These are phyloP conservation scores for Hyles lineata DNA, from an alignment of 2,888 invertebrate species.

Conservation along the genomic window DNA sequence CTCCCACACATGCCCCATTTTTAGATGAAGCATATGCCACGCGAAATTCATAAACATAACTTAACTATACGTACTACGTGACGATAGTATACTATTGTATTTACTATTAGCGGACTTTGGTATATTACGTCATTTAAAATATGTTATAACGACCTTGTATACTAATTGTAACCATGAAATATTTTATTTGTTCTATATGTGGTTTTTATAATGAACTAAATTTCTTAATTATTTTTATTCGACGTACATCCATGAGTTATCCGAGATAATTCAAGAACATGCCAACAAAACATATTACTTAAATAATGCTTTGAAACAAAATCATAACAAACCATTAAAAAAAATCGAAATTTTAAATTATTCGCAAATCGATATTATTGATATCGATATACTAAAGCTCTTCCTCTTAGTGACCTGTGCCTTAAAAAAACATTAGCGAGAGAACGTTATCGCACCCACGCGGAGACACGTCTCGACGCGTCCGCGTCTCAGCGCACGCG, in stretches of 20 bases:
- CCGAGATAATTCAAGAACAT: no score
- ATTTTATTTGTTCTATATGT: background rate
- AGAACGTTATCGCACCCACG: conserved; percentile 53
- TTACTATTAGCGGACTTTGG: conserved; percentile 24
- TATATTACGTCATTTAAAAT: conserved; percentile 6
- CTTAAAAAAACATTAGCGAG: conserved; percentile 1
- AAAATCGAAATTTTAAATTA: background rate
- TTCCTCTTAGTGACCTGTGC: conserved; percentile 1
- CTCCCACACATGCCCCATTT: conserved; percentile 79
- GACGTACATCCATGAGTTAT: no score
- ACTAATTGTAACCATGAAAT: background rate
- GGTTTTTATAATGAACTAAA: no score
- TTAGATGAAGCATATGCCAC: conserved; percentile 69
- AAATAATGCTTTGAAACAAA: no score
- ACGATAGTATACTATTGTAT: conserved; percentile 30
- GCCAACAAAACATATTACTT: no score
- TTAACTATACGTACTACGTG: conserved; percentile 36
- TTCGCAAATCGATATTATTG: no score
- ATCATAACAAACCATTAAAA: no score
- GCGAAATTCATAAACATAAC: conserved; percentile 56
- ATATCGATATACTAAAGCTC: background rate
- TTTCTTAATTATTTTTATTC: no score
- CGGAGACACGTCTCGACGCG: conserved; percentile 44
- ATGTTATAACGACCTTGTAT: background rate
- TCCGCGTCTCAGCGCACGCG: conserved; percentile 49